phyloP scores from a whole-genome alignment of 2,113 vertebrate genomes.

The Nesogale talazaci region DNA sequence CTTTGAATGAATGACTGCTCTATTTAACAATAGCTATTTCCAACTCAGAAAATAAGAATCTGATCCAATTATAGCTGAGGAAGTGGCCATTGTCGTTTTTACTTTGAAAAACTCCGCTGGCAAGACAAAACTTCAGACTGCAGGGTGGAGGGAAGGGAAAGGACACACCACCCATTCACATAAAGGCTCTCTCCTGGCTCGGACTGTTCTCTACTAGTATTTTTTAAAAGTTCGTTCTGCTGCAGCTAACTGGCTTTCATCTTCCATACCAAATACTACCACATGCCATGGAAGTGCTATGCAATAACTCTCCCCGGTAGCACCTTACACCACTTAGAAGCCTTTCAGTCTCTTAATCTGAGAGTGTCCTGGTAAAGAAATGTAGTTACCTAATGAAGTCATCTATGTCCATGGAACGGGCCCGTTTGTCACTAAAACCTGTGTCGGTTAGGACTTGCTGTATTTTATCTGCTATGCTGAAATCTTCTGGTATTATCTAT shows the following conservation, averaged over 20 bases:
- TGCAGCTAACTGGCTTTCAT: slow-evolving; percentile 68
- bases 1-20: neutral
- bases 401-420: slow-evolving; percentile 97
- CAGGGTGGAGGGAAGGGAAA: neutral
- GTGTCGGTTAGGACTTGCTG: slow-evolving; percentile 91
- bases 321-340: slow-evolving; percentile 72
- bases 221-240: slow-evolving; percentile 48
- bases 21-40: slow-evolving; percentile 39
- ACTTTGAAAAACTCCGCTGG: neutral
- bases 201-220: slow-evolving; percentile 68
- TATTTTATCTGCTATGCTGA: slow-evolving; percentile 94
- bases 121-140: neutral
- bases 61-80: neutral
- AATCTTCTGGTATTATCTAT: slow-evolving; percentile 94
- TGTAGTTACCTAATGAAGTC: slow-evolving; percentile 95
- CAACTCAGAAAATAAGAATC: neutral
- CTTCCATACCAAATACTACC: slow-evolving; percentile 77
- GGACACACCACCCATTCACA: neutral
- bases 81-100: neutral
- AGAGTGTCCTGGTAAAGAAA: slow-evolving; percentile 69
- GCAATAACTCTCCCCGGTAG: slow-evolving; percentile 74
- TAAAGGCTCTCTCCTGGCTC: slow-evolving; percentile 50
- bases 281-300: slow-evolving; percentile 74
- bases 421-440: slow-evolving; percentile 93
- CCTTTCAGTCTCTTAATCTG: slow-evolving; percentile 69